Conservation (phyloP, 2,888 invertebrate species). For the Neoitamus cyanurus region DNA sequence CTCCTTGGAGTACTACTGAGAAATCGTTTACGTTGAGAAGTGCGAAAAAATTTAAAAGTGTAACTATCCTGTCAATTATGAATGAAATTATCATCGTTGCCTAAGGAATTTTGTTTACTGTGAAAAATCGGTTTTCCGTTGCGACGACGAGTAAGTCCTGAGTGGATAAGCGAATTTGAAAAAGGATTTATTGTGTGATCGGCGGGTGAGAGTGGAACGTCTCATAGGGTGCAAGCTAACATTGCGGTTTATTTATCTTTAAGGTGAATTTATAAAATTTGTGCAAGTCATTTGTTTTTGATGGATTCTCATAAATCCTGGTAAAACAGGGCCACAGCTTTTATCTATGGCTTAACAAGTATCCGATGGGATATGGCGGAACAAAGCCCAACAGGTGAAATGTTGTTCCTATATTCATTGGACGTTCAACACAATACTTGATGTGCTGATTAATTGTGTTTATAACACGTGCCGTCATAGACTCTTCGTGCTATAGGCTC, state of each 20-base stretch:
- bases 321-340: not conserved
- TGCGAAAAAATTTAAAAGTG: not conserved
- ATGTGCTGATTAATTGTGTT: not conserved
- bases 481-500: not conserved
- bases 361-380: not conserved
- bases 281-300: not conserved
- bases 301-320: not conserved
- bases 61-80: not conserved
- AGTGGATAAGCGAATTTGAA: not conserved
- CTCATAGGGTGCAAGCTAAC: not conserved
- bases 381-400: not conserved
- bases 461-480: not conserved
- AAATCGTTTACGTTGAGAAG: not conserved
- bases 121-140: not conserved
- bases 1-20: not conserved
- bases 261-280: not conserved
- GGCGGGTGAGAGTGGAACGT: not conserved
- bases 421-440: not conserved
- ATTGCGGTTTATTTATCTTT: not conserved
- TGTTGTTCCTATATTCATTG: not conserved
- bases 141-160: not conserved
- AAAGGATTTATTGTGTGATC: not conserved
- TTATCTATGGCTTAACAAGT: not conserved
- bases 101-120: not conserved
- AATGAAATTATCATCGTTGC: not conserved